phyloP scores from a whole-genome alignment of 1,140 invertebrate genomes.

The Zaprionus davidi region DNA sequence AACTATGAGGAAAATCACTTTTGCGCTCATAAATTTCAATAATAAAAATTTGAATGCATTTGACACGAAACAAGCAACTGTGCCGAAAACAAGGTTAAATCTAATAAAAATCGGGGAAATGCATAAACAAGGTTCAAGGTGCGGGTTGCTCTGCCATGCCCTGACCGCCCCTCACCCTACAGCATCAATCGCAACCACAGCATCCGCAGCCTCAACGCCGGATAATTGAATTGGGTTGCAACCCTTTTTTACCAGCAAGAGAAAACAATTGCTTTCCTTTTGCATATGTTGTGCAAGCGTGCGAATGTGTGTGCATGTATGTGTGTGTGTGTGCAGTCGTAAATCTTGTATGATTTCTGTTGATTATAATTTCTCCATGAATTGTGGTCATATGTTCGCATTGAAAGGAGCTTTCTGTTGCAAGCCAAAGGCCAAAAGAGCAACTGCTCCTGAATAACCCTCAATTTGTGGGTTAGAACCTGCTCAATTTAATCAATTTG shows the following conservation, averaged over 20 bases:
- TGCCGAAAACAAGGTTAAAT: slow-evolving; percentile 70
- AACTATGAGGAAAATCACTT: slow-evolving; percentile 81
- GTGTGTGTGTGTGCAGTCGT: slow-evolving; percentile 17
- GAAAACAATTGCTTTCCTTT: slow-evolving; percentile 51
- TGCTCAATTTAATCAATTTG: not conserved
- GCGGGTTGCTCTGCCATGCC: slow-evolving; percentile 45
- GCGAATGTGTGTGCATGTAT: slow-evolving; percentile 2
- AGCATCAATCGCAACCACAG: slow-evolving; percentile 18
- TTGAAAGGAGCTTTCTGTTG: not conserved
- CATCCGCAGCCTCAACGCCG: slow-evolving; percentile 17
- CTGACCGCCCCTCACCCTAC: slow-evolving; percentile 1
- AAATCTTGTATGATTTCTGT: slow-evolving; percentile 32
- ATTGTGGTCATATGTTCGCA: slow-evolving; percentile 56
- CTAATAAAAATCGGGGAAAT: slow-evolving; percentile 71
- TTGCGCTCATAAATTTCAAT: slow-evolving; percentile 82
- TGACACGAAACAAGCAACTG: slow-evolving; percentile 71
- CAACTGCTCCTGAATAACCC: not conserved
- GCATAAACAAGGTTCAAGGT: slow-evolving; percentile 78
- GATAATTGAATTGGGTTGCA: slow-evolving; percentile 73
- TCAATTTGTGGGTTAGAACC: not conserved
- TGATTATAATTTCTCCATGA: slow-evolving; percentile 42
- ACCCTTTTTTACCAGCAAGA: slow-evolving; percentile 56
- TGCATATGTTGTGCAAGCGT: slow-evolving; percentile 53
- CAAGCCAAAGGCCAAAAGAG: slow-evolving; percentile 6
- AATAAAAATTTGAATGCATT: slow-evolving; percentile 83